These are phyloP conservation scores for Dryocosmus kuriphilus DNA, from an alignment of 2,888 invertebrate species.

Conservation along the genomic window DNA sequence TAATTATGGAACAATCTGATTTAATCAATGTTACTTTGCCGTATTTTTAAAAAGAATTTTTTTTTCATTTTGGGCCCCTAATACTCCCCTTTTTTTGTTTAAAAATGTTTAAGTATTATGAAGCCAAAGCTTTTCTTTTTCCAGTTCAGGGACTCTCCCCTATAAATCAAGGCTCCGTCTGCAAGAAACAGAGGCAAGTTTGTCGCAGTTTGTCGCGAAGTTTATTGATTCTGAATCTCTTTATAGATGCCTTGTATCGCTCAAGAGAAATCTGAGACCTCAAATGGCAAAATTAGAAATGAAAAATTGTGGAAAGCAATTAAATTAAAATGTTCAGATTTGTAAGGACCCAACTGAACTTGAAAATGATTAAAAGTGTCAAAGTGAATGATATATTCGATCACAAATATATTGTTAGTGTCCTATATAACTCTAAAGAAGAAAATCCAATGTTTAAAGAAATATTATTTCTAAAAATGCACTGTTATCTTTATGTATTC, in stretches of 20 bases:
- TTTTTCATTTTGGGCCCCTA: no score
- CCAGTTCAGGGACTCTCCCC: no score
- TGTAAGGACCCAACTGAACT: no score
- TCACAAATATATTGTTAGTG: not conserved
- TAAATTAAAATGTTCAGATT: not conserved
- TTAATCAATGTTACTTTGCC: no score
- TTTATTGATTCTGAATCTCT: not conserved
- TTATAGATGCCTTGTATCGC: not conserved
- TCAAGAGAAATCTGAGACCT: not conserved
- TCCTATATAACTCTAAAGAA: not conserved
- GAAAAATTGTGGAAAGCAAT: not conserved
- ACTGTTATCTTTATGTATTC: not conserved
- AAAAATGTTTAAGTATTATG: no score
- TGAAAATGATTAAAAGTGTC: no score
- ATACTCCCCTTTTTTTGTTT: no score
- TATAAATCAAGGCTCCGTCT: not conserved
- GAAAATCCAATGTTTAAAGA: not conserved
- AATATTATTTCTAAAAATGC: slow-evolving; percentile 9
- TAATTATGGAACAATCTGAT: no score
- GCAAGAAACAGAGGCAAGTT: not conserved
- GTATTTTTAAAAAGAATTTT: no score
- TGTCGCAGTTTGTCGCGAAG: not conserved
- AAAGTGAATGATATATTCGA: no score
- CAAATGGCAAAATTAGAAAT: not conserved
- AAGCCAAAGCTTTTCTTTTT: no score